Evolutionary conservation across 2,113 vertebrate genomes (phyloP), one percentile per base, ranked within the genome.

Genomic region (Zeus faber): DNA sequence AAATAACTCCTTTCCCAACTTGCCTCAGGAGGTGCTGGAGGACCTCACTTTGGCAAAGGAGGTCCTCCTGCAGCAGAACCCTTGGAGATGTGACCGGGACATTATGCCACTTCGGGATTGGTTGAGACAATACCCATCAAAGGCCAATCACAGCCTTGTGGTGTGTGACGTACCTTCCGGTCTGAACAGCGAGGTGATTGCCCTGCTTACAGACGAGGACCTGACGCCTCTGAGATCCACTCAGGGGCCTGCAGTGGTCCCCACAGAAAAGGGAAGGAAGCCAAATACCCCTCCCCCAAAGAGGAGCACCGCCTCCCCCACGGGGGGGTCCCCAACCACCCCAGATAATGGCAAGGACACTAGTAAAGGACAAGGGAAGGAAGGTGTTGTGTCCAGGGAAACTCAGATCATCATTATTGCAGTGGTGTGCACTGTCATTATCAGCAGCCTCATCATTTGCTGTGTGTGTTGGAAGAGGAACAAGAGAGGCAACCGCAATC

Each of bases 71-170:
- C 80, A 90, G 11, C 85, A 92, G 69, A 99, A 99, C 53, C 94
- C 93, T 20, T 99, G 96, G 96, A 88, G 62, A 46, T 98, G 96
- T 8, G 92, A 98, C 47, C 14, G 67, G 2, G 76, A 74, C 31
- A 95, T 98, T 50, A 54, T 91, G 45, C 89, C 93, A 0, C 84
- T 99, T 16, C 80, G 65, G 47, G 55, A 85, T 1, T 99, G 95
- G 96, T 82, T 98, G 43, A 25, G 37, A 61, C 7, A 73, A 45
- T 81, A 94, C 60, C 64, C 72, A 29, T 54, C 70, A 21, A 91
- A 91, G 53, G 85, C 74, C 2, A 86, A 90, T 62, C 70, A 87
- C 53, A 81, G 46, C 4, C 64, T 82, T 3, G 76, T 95, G 0
- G 53, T 91, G 10, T 98, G 96, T 23, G 72, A 70, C 8, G 80